Base-by-base conservation (phyloP, 2,797 vertebrate species). In the Sebastes aleutianus region DNA sequence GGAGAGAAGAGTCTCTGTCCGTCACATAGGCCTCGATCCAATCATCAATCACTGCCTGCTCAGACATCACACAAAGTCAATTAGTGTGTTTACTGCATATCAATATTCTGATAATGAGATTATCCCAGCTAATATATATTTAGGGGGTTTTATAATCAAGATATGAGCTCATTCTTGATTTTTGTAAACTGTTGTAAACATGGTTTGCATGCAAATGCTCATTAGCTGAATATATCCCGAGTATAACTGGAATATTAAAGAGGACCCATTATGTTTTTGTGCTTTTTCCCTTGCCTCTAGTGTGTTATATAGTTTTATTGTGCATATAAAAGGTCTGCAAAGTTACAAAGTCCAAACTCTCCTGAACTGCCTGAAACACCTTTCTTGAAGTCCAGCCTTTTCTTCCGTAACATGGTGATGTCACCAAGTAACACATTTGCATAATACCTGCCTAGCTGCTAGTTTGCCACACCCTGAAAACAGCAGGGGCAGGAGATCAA, bases 31-130 rank as follows among this genome's bases (percentile, higher is more conserved):
- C 96, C 87, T 97, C 96, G 3, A 97, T 94, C 98, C 98, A 99
- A 75, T 97, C 97, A 77, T 96, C 96, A 59, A 98, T 96, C 91
- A 99, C 98, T 22, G 90, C 95, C 98, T 99, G 89, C 91, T 73
- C 58, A 89, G 32, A 79, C 39, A 58, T 26, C 43, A 77, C 31
- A 73, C 4, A 34, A 58, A 56, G 22, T 13, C 47, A 56, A 3
- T 18, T 1, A 61, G 13, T 39, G 31, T 13, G 14, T 74, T 57
- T 47, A 16, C 8, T 16, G 54, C 26, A 7, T 13, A 18, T 64
- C 1, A 32, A 43, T 26, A 3, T 36, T 32, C 2, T 54, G 50
- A 27, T 14, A 6, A 69, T 39, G 43, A 47, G 6, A 47, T 47
- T 0, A 11, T 50, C 0, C 6, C 9, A 13, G 20, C 16, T 36